Evolutionary conservation across 92 coral and sea anemone species (phyloP), one percentile per base, ranked within the genome.

Genomic region (Palythoa heliodiscus): DNA sequence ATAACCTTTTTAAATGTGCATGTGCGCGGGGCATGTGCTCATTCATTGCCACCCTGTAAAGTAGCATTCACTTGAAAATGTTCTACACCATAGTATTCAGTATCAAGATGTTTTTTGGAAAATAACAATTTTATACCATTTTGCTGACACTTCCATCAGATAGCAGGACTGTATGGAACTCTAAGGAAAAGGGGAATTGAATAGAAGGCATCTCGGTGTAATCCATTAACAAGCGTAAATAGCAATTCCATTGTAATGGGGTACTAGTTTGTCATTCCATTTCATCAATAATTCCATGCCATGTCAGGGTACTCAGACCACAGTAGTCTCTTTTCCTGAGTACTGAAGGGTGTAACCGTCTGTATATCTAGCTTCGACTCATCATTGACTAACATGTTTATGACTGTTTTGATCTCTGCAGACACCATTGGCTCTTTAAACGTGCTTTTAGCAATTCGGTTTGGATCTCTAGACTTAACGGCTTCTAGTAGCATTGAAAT

Each of bases 341-440:
- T 8, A 84, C 87, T 29, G 87, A 84, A 24, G 75, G 61, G 23
- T 84, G 47, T 2, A 81, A 84, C 60, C 87, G 5, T 38, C 82
- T 35, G 70, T 82, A 85, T 43, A 85, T 60, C 35, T n/a, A 38
- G 40, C 7, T n/a, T 71, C 0, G 73, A 12, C 64, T 75, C 88
- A 39, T 85, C 75, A 75, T 66, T 43, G 23, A 85, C 75, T 58
- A 82, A 73, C 70, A 38, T 85, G 73, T 71, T 71, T 24, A 85
- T 75, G 75, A 85, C 63, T 23, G 40, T 79, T 58, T 60, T 85
- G 57, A 64, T 64, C 70, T 64, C 70, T 16, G 70, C 70, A 64
- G 63, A 11, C n/a, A 57, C 16, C 14, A 57, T 2, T 40, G 47
- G 47, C 5, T 40, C 47, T 5, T 40, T 40, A 40, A 61, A 61